Base-by-base conservation (phyloP, 2,888 invertebrate genomes). In the Drosophila mimetica region DNA sequence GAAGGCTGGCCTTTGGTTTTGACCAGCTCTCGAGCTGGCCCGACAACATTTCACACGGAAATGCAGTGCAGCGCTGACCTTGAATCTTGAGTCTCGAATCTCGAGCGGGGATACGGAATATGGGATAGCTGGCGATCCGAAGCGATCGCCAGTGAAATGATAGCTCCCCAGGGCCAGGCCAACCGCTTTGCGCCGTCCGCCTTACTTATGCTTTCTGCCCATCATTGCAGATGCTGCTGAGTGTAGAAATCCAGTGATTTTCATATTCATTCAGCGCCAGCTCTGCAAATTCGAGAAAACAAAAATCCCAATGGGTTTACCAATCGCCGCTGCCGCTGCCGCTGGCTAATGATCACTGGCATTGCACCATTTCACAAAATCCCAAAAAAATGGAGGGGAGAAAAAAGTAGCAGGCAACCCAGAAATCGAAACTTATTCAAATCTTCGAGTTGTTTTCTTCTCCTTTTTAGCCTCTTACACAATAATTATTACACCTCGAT, bases 181-280 rank as follows among this genome's bases (percentile, higher is more conserved):
- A 67, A 28, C 61, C 66, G 55, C 59, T 58, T 69, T 75, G 65
- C 58, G 59, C 50, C 48, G 36, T 69, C 22, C 65, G 48, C 42
- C 60, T 46, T 55, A 55, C 55, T 55, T 55, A 39, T 52, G 47
- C 42, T 64, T 70, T 75, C 63, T 58, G 74, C 71, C 71, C 80
- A 80, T 86, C 80, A 79, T 76, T 61, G 46, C 36, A 39, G 46
- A 46, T 67, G 51, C 28, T 52, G 51, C 28, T 47, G 25, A 36
- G 71, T 82, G 87, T 76, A 81, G 87, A 78, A 82, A 87, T 85
- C 76, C 72, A 71, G 76, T 73, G 85, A 82, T 86, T 73, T 87
- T 82, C 78, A 81, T 74, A 84, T 82, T 86, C 85, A 84, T 76
- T 86, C 77, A 82, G 54, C 71, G 61, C 53, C 76, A 64, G 69